phyloP scores from a whole-genome alignment of 2,888 invertebrate species.

The Melanostoma scalare region DNA sequence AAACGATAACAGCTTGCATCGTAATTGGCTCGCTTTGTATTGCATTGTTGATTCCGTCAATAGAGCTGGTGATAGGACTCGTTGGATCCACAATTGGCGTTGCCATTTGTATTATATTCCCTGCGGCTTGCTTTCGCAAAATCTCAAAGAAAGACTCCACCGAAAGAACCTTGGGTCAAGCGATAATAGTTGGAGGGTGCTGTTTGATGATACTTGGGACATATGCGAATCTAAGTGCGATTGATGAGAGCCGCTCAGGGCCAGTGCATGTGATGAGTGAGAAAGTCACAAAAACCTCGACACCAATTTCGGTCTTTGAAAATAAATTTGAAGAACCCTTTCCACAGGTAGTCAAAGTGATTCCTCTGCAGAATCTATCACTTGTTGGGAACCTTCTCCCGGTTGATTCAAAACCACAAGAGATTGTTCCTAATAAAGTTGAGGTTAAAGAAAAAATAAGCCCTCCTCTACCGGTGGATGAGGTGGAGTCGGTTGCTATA shows the following conservation, averaged over 20 bases:
- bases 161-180: conserved; percentile 92
- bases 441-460: conserved; percentile 73
- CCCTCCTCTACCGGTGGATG: conserved; percentile 78
- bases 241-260: conserved; percentile 84
- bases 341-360: conserved; percentile 29
- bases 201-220: conserved; percentile 95
- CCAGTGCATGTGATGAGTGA: conserved; percentile 70
- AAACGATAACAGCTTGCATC: conserved; percentile 91
- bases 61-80: conserved; percentile 95
- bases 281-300: conserved; percentile 4
- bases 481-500: conserved; percentile 56
- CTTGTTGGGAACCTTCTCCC: conserved; percentile 34
- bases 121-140: conserved; percentile 93
- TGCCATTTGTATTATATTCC: conserved; percentile 95
- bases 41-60: conserved; percentile 95
- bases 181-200: conserved; percentile 91
- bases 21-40: conserved; percentile 89
- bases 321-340: conserved; percentile 31
- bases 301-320: conserved; percentile 19
- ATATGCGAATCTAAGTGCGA: conserved; percentile 92
- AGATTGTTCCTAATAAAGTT: conserved; percentile 14
- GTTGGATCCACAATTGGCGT: conserved; percentile 98
- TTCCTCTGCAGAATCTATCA: conserved; percentile 36
- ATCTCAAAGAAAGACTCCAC: conserved; percentile 92
- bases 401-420: conserved; percentile 51